These are phyloP conservation scores for Drusus annulatus DNA, from an alignment of 1,140 invertebrate genomes.

Conservation along the genomic window DNA sequence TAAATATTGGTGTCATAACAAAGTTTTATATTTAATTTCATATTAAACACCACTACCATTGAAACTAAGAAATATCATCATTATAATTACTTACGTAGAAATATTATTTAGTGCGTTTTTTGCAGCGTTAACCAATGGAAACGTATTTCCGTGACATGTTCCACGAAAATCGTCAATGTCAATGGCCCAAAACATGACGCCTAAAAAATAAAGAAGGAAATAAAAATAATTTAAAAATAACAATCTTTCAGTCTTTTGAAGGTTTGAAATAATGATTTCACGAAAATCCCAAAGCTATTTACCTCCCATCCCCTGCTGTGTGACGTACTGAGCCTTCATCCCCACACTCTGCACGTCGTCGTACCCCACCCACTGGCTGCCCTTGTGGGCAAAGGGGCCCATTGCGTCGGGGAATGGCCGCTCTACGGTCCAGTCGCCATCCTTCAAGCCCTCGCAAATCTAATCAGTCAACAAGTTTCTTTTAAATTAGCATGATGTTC, in stretches of 20 bases:
- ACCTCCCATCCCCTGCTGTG: slow-evolving; percentile 83
- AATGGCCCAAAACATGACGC: slow-evolving; percentile 93
- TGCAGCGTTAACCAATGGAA: slow-evolving; percentile 75
- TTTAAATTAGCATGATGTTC: not conserved
- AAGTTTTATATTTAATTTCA: too few species aligned
- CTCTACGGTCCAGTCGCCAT: slow-evolving; percentile 79
- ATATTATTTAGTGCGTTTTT: slow-evolving; percentile 75
- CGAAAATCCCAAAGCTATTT: not conserved
- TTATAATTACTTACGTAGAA: slow-evolving; percentile 68
- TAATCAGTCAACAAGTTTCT: slow-evolving; percentile 65
- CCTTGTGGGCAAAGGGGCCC: slow-evolving; percentile 85
- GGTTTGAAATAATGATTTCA: too few species aligned
- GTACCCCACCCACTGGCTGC: slow-evolving; percentile 93
- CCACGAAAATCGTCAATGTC: slow-evolving; percentile 94
- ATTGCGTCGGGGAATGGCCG: slow-evolving; percentile 83
- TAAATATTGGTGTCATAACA: too few species aligned
- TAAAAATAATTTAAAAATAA: not conserved
- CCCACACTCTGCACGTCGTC: slow-evolving; percentile 78
- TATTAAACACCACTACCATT: too few species aligned
- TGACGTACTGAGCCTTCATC: slow-evolving; percentile 62
- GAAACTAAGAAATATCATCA: too few species aligned
- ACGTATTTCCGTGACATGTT: slow-evolving; percentile 61
- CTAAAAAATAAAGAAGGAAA: slow-evolving; percentile 55
- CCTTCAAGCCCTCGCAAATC: slow-evolving; percentile 67
- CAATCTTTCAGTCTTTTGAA: too few species aligned